Base-by-base conservation (phyloP, 1,140 invertebrate genomes). In the Brevipalpus yothersi region DNA sequence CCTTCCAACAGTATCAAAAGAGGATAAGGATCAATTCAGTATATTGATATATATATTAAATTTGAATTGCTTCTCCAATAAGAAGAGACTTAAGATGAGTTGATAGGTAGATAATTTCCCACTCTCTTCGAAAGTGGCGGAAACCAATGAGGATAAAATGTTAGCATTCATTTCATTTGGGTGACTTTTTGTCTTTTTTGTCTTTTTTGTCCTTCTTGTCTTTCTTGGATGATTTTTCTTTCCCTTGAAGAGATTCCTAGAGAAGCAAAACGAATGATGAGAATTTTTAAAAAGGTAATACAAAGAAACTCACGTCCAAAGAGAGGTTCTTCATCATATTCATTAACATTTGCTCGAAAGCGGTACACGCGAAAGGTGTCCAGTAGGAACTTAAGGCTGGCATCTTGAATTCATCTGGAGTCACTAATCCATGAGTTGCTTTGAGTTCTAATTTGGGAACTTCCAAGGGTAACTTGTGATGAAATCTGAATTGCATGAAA, bases 391-490 rank as follows among this genome's bases (percentile, higher is more conserved):
- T 73, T 10, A 72, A 67, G 31, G 71, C 45, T 2, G 80, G 77
- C 62, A 77, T 71, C 59, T 69, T 68, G 68, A 77, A 82, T 53
- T 78, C 74, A 63, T 81, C 79, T 40, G 80, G 78, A 61, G 75
- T 78, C 4, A 79, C 80, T 40, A 83, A 68, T 55, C 81, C 81
- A 69, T 79, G 81, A 2, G 78, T 79, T 43, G 80, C 78, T 70
- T 81, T 74, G n/a, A 76, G 68, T 66, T 81, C 79, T 41, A 83
- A 68, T 41, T 69, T 63, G 53, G 80, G 79, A 60, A 75, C 68
- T 62, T 80, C 79, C 63, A 69, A 72, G 1, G 80, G 77, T 63
- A 82, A 71, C 66, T 76, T 79, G 65, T 83, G 76, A 66, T 83
- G 81, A 65, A 81, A 82, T 65, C 79, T 81, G 63, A 19, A 68